A percentile compares a stretch with the other conserved stretches of the same genome.
phyloP scores from a whole-genome alignment of 2,113 vertebrate genomes.

The Bufo bufo region DNA sequence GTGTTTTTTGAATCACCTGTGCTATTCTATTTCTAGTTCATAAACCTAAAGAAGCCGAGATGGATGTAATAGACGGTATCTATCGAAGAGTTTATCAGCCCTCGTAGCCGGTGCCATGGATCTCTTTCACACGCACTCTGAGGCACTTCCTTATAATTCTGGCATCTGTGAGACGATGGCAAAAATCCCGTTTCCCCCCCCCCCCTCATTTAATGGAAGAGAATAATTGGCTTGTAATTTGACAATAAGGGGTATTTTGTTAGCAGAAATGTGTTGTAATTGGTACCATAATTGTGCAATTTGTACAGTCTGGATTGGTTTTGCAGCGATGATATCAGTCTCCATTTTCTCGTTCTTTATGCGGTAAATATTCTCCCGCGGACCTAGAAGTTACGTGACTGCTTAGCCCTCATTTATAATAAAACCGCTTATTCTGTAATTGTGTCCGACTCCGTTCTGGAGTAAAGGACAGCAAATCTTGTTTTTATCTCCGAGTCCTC shows the following conservation, averaged over 20 bases:
- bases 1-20: no score
- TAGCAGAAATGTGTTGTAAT: conserved; percentile 7
- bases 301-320: conserved; percentile 13
- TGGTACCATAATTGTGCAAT: conserved; percentile 33
- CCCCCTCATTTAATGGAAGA: conserved; percentile 5
- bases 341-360: no score
- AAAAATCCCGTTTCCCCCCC: not conserved
- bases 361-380: conserved; percentile 15
- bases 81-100: not conserved
- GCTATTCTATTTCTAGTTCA: not conserved
- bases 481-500: not conserved
- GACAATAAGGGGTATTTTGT: conserved; percentile 11
- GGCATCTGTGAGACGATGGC: conserved; percentile 12
- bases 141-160: not conserved
- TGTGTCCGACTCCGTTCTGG: not conserved
- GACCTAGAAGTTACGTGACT: not conserved
- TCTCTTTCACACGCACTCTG: no score
- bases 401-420: not conserved
- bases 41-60: not conserved
- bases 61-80: not conserved
- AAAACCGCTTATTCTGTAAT: conserved; percentile 16
- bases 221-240: conserved; percentile 3
- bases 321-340: not conserved
- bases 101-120: not conserved
- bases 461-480: not conserved